Evolutionary conservation across 1,140 invertebrate species (phyloP).

Genomic region (Lasioglossum baleicum): DNA sequence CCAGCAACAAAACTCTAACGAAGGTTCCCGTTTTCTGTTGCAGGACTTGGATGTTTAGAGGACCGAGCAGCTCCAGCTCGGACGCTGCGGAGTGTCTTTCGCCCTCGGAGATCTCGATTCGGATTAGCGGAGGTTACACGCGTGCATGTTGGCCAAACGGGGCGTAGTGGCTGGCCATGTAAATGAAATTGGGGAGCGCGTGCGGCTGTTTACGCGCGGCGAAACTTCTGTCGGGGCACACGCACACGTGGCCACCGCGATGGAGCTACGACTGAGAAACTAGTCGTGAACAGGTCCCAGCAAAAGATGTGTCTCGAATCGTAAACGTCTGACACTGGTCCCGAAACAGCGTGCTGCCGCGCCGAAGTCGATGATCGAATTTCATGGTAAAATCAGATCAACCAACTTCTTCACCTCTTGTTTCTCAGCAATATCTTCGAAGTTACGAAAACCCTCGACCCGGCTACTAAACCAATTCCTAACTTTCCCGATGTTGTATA

Average conservation of each 20-base stretch:
- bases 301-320: slow-evolving; percentile 28
- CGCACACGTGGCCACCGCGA: background rate
- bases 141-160: background rate
- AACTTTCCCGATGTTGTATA: background rate
- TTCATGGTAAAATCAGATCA: slow-evolving; percentile 48
- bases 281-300: background rate
- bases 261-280: slow-evolving; percentile 9
- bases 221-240: slow-evolving; percentile 5
- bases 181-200: slow-evolving; percentile 22
- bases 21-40: slow-evolving; percentile 12
- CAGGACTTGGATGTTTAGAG: background rate
- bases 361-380: slow-evolving; percentile 43
- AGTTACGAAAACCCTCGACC: background rate
- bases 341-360: slow-evolving; percentile 13
- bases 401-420: background rate
- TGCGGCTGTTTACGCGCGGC: slow-evolving; percentile 11
- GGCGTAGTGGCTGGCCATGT: background rate
- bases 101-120: background rate
- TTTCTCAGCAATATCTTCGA: background rate
- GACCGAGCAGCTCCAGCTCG: background rate
- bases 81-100: background rate
- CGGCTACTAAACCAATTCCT: background rate
- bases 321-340: slow-evolving; percentile 3
- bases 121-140: background rate
- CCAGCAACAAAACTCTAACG: background rate